Evolutionary conservation across 2,797 vertebrate species (phyloP).

Genomic region (Chromobotia macracanthus): DNA sequence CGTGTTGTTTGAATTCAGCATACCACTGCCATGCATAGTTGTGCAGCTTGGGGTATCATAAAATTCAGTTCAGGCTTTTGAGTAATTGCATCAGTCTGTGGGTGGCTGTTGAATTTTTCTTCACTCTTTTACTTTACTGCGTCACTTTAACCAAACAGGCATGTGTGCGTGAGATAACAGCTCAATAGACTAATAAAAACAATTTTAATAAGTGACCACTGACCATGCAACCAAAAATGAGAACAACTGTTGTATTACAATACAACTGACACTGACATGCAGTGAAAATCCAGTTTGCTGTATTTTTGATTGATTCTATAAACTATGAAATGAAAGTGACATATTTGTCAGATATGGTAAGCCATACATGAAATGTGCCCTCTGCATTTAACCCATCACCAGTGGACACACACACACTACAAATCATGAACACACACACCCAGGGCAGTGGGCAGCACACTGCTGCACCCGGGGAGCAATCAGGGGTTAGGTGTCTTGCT

Average conservation of each 20-base stretch:
- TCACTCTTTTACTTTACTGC: neutral
- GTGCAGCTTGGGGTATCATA: neutral
- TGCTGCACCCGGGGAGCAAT: too few species aligned
- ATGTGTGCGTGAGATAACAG: neutral
- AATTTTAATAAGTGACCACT: neutral
- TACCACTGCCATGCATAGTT: neutral
- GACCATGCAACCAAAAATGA: neutral
- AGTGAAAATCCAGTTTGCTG: too few species aligned
- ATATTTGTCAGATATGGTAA: too few species aligned
- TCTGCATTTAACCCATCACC: too few species aligned
- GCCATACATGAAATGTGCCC: too few species aligned
- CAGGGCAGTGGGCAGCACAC: too few species aligned
- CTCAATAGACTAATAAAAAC: neutral
- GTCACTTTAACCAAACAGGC: neutral
- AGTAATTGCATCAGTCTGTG: constrained; percentile 27
- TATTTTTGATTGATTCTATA: too few species aligned
- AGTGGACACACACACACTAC: too few species aligned
- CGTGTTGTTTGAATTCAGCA: neutral
- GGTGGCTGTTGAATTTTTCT: neutral
- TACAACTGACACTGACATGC: neutral
- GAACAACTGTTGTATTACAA: constrained; percentile 1
- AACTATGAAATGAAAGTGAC: too few species aligned
- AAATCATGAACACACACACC: too few species aligned
- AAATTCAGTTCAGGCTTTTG: constrained; percentile 22
- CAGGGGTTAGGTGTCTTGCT: too few species aligned